Evolutionary conservation across 2,113 vertebrate species (phyloP), one percentile per base, ranked within the genome.

Genomic region (Varanus komodoensis): DNA sequence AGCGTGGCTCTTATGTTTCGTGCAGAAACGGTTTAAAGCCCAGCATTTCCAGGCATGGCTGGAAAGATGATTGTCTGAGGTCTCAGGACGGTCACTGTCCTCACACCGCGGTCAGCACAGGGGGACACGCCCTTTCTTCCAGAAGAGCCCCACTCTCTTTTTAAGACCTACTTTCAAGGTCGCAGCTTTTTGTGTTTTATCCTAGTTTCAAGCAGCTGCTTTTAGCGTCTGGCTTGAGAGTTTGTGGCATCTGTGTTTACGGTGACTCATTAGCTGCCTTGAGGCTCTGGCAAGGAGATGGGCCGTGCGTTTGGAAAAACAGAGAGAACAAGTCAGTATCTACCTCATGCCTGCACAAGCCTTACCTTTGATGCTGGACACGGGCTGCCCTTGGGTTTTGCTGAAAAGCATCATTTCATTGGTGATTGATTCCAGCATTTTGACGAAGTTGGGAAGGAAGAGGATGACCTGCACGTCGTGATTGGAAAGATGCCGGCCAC

Each of bases 391-490:
- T 15, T 98, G 97, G 0, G 99, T 99, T 95, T 98, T 99, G 96
- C 97, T 97, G 91, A 99, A 99, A 4, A 99, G 98, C 11, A 97
- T 98, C n/a, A 99, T 95, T 93, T 99, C 99, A 0, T 98, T 98
- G 94, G 98, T 99, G 93, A 99, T 98, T 1, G 98, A 97, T 89
- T 99, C 99, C 44, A 99, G 97, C 99, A 99, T 99, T 97, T 99
- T 99, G 89, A 99, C 98, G 69, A 99, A 99, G 93, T 99, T 99
- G 78, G 99, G 99, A 29, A 99, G 97, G 94, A 99, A 99, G 78
- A 99, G 97, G 92, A 99, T 97, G 87, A 99, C 97, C 5, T 99
- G 98, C 14, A 99, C 99, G 1, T 99, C 99, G 0, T 99, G 99
- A 96, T 99, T 99, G 96, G 99, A 98, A 87, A 99, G 97, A 94